Base-by-base conservation (phyloP, 2,888 invertebrate genomes). In the Troides aeacus region DNA sequence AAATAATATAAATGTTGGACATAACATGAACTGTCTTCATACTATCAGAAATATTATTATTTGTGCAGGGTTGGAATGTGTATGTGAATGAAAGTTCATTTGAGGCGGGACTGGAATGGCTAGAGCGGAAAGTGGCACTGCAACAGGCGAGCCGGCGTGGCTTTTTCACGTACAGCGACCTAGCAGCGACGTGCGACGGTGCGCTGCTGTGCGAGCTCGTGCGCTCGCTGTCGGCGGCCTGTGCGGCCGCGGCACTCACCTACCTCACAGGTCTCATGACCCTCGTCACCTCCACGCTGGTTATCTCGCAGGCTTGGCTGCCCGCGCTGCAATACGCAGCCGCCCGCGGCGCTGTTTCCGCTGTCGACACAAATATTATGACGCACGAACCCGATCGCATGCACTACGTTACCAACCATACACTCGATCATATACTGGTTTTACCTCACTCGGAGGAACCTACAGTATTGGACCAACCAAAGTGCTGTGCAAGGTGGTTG, bases 91-190 rank as follows among this genome's bases (percentile, higher is more conserved):
- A 95, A 74, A 90, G 95, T 76, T 94, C 95, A 67, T 98, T 98
- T 86, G 96, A 96, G 89, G 87, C 93, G 61, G 95, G 96, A 73
- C 86, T 98, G 67, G 83, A 89, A 64, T 93, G 94, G 85, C 88
- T 97, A 70, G 97, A 97, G 87, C 93, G 92, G 72, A 93, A 93
- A 68, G 90, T 98, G 75, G 97, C 98, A 6, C 90, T 94, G 75
- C 94, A 94, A 77, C 95, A 97, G 89, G 96, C 95, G 18, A 86
- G 86, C 50, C 89, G 93, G 73, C 94, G 97, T 36, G 97, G 97
- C 1, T 97, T 96, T 95, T 95, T 96, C 80, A 97, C 97, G 0
- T 97, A 97, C 82, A 93, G 95, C 0, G 97, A 98, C 90, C 88
- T 97, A 67, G 88, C 93, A 75, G 94, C 93, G 72, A 79, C 95